Conservation (phyloP, 2,797 vertebrate species). For the Melanotaenia nigrans region DNA sequence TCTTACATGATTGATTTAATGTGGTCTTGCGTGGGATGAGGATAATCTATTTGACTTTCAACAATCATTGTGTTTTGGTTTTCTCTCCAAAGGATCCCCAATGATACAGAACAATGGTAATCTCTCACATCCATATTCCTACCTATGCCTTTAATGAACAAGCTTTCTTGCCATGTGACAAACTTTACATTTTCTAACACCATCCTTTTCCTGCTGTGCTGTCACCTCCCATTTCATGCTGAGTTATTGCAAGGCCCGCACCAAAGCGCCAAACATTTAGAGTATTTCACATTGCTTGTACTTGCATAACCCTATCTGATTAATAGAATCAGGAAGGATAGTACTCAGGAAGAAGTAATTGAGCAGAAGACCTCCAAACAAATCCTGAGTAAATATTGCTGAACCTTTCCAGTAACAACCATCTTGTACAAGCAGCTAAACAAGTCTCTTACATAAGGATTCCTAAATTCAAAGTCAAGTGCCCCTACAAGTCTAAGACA, state of each 20-base stretch:
- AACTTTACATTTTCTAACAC: conserved; percentile 79
- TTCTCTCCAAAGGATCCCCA: conserved; percentile 83
- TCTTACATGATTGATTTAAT: conserved; percentile 71
- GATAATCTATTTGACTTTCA: conserved; percentile 77
- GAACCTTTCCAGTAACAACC: conserved; percentile 12
- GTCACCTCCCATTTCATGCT: conserved; percentile 70
- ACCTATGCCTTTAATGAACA: conserved; percentile 77
- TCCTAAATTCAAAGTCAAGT: conserved; percentile 31
- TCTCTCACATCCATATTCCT: conserved; percentile 79
- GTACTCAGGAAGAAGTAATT: conserved; percentile 14
- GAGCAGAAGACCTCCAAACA: conserved; percentile 15
- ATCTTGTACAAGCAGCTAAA: conserved; percentile 1
- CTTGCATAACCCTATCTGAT: conserved; percentile 10
- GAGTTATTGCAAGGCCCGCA: conserved; percentile 52
- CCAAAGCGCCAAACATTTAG: conserved; percentile 23
- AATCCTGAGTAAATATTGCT: neutral
- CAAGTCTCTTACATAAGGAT: neutral
- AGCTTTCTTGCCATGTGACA: conserved; percentile 75
- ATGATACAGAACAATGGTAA: conserved; percentile 86
- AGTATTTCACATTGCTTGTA: conserved; percentile 24
- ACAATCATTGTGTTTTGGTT: conserved; percentile 84
- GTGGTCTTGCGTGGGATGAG: conserved; percentile 76
- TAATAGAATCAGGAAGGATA: conserved; percentile 28
- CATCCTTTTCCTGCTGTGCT: conserved; percentile 75
- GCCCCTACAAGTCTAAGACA: conserved; percentile 31